A percentile compares a stretch with the other conserved stretches of the same genome.
Conservation (phyloP, 2,888 invertebrate genomes). For the Hydropsyche betteni region DNA sequence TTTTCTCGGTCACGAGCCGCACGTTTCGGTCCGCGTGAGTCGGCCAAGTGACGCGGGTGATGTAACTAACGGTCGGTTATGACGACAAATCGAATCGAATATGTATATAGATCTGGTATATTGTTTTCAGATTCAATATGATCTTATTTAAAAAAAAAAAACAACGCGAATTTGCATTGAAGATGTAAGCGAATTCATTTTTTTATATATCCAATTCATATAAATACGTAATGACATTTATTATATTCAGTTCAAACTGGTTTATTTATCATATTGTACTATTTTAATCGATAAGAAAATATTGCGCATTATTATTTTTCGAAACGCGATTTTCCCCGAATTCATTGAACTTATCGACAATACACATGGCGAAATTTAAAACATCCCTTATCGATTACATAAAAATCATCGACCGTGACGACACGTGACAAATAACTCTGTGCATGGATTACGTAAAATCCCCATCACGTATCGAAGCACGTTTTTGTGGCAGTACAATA, state of each 20-base stretch:
- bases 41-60: background rate
- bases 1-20: conserved; percentile 24
- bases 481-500: conserved; percentile 32
- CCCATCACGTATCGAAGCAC: conserved; percentile 28
- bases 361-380: background rate
- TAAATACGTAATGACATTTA: too few relatives aligned
- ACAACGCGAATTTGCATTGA: too few relatives aligned
- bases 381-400: background rate
- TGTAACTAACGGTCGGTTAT: background rate
- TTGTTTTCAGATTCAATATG: too few relatives aligned
- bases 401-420: background rate
- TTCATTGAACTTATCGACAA: too few relatives aligned
- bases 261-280: too few relatives aligned
- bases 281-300: too few relatives aligned
- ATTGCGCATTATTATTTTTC: too few relatives aligned
- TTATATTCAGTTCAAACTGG: too few relatives aligned
- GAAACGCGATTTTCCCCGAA: too few relatives aligned
- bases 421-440: conserved; percentile 27
- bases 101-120: background rate
- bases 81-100: conserved; percentile 1
- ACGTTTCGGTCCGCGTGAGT: conserved; percentile 37
- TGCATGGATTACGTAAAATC: conserved; percentile 31
- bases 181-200: too few relatives aligned
- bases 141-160: too few relatives aligned
- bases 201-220: too few relatives aligned